These are phyloP conservation scores for Peromyscus attwateri DNA, from an alignment of 2,797 vertebrate species.

Conservation along the genomic window DNA sequence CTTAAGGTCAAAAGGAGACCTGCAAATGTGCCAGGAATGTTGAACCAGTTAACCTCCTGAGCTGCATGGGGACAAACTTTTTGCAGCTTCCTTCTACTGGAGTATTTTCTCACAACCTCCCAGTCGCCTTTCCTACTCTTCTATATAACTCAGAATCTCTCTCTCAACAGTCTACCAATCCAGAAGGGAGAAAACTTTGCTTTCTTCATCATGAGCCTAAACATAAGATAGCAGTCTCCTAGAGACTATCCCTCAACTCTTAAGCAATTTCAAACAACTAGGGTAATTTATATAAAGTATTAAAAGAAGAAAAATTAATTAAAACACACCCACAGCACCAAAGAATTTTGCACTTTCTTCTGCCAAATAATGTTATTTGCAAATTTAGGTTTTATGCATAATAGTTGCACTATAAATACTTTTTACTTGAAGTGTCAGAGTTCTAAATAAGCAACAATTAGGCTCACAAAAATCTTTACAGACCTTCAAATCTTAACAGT, in stretches of 20 bases:
- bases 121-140: background rate
- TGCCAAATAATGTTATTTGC: background rate
- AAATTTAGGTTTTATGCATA: conserved; percentile 25
- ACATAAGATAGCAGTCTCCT: background rate
- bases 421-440: conserved; percentile 20
- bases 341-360: background rate
- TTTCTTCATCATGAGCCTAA: background rate
- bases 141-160: background rate
- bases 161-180: background rate
- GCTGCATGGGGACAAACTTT: background rate
- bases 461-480: conserved; percentile 56
- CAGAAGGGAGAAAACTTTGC: background rate
- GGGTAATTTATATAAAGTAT: conserved; percentile 2
- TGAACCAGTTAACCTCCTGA: no score
- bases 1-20: background rate
- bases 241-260: background rate
- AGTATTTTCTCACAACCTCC: background rate
- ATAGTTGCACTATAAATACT: conserved; percentile 1
- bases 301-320: conserved; percentile 11
- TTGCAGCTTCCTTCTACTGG: background rate
- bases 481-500: background rate
- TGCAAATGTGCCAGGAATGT: background rate
- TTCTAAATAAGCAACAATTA: conserved; percentile 28
- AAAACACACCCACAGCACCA: background rate
- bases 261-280: conserved; percentile 2